Conservation (phyloP, 2,888 invertebrate species). For the Glaucopsyche alexis region DNA sequence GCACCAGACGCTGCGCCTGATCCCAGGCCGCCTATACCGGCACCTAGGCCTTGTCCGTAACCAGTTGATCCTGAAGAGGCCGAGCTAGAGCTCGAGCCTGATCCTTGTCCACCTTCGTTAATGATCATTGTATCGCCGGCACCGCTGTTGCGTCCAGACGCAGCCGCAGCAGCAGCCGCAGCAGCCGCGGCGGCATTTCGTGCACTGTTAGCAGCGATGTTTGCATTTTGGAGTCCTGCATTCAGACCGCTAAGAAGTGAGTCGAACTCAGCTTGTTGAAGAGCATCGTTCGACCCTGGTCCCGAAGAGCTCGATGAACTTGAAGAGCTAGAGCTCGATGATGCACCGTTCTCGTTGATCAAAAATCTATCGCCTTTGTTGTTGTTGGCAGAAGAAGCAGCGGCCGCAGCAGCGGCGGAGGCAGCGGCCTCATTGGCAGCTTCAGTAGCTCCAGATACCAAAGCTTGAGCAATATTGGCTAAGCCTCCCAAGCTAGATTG, state of each 20-base stretch:
- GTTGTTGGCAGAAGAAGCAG: constrained; percentile 1
- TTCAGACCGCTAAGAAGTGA: not conserved
- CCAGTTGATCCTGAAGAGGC: too few species aligned
- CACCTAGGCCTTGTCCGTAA: too few species aligned
- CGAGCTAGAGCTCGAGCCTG: too few species aligned
- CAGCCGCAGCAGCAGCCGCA: constrained; percentile 3
- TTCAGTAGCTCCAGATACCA: not conserved
- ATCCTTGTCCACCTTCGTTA: constrained; percentile 6
- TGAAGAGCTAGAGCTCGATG: constrained; percentile 3
- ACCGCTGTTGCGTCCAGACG: constrained; percentile 11
- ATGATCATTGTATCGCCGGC: not conserved
- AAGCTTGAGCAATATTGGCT: not conserved
- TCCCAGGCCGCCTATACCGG: too few species aligned
- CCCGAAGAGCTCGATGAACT: not conserved
- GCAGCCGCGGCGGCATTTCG: constrained; percentile 28
- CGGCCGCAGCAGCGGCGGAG: not conserved
- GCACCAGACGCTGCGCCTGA: too few species aligned
- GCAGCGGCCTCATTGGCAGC: not conserved
- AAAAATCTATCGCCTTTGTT: not conserved
- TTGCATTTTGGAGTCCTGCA: not conserved
- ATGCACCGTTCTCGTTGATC: constrained; percentile 9
- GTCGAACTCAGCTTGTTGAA: not conserved
- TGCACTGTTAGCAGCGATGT: constrained; percentile 13
- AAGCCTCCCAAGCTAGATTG: not conserved
- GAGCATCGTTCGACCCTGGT: not conserved